Evolutionary conservation across 2,797 vertebrate genomes (phyloP), one percentile per base, ranked within the genome.

Genomic region (Halcyon leucocephala): DNA sequence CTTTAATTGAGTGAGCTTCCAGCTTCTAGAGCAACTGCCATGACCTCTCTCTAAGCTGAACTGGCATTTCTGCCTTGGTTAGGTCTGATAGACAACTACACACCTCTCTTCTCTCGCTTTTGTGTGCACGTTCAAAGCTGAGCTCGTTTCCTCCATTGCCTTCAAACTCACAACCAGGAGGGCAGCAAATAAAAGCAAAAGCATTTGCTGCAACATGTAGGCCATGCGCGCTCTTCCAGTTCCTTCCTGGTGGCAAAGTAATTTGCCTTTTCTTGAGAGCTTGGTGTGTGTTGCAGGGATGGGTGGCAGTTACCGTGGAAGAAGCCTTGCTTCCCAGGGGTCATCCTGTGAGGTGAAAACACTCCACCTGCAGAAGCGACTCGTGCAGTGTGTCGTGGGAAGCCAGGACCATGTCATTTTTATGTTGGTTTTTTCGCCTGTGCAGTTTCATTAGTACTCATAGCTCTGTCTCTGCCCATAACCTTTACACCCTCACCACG

Each of bases 1-100:
- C 91, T 96, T 95, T 82, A 65, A 77, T 10, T 87, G 84, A 90
- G 66, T 72, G 95, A 93, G 92, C 96, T 97, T 96, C 95, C 97
- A 94, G 95, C 80, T 97, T 95, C 95, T 90, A 86, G 86, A 81
- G 76, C 19, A 12, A 82, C 87, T 95, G 93, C 84, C 86, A 51
- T 4, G 6, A 70, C 92, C 66, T 44, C 70, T 82, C 64, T 79
- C 80, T 85, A 24, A 69, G 80, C 64, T 60, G 85, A 89, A 57
- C 54, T 66, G 81, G 39, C 7, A 2, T 92, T 94, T 91, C 52
- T 90, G 73, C 62, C 64, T 80, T 71, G 65, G 55, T 65, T 86
- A 29, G 49, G 64, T 73, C 69, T 41, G 54, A 24, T 7, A 60
- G 77, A 35, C 3, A n/a, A 10, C 60, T 54, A 8, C 65, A 6